phyloP scores from a whole-genome alignment of 2,797 vertebrate genomes.

The Pangasius larnaudii region DNA sequence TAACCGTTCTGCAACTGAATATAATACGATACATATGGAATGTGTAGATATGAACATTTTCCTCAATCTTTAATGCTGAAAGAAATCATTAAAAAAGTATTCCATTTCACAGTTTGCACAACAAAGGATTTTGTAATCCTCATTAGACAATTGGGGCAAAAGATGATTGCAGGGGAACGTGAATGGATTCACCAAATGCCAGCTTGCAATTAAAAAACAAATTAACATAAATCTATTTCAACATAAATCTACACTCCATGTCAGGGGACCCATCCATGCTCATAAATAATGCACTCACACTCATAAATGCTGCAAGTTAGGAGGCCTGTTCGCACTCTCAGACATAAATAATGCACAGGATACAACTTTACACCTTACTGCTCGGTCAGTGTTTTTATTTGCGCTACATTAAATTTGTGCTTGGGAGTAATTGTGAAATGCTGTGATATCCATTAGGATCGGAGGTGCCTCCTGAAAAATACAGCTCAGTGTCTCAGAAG shows the following conservation, averaged over 20 bases:
- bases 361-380: constrained; percentile 27
- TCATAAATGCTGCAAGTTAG: constrained; percentile 18
- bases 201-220: constrained; percentile 6
- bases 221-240: constrained; percentile 21
- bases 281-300: constrained; percentile 42
- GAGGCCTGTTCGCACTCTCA: constrained; percentile 12
- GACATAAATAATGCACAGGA: constrained; percentile 43
- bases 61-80: background rate
- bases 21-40: constrained; percentile 55
- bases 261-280: constrained; percentile 19
- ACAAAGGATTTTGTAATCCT: background rate
- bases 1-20: constrained; percentile 39
- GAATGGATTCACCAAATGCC: background rate
- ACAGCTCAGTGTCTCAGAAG: constrained; percentile 70
- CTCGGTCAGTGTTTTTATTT: constrained; percentile 36
- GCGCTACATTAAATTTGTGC: constrained; percentile 44
- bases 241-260: constrained; percentile 1
- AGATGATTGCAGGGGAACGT: background rate
- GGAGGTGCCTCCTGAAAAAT: constrained; percentile 63
- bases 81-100: background rate
- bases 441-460: constrained; percentile 70
- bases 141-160: background rate
- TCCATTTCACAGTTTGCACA: background rate
- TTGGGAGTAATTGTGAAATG: constrained; percentile 60
- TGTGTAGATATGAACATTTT: background rate